Evolutionary conservation across 2,797 vertebrate genomes (phyloP), one percentile per base, ranked within the genome.

Genomic region (Acestrorhynchus altus): DNA sequence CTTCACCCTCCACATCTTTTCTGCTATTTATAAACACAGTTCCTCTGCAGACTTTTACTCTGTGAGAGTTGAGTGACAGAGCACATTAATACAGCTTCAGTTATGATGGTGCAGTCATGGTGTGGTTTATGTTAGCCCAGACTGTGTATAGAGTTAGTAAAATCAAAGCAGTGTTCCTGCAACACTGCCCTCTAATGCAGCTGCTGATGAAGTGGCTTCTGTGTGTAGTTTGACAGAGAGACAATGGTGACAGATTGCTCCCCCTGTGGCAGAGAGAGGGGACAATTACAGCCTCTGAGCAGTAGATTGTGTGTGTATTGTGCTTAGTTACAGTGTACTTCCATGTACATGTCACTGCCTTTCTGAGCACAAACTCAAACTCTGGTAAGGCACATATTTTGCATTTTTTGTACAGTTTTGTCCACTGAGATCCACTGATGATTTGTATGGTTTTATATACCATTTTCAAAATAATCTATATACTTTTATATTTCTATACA

Each of bases 151-250:
- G 49, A 49, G 52, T 60, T 49, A 75, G 74, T 71, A 49, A 82
- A 71, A 51, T 74, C 71, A 73, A 70, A 70, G 63, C 68, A 47
- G 16, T 67, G 52, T 42, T 56, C 57, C 61, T 67, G 54, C 60
- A 42, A 49, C 71, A 52, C 66, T 42, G 57, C 72, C 70, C 63
- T 74, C 61, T 83, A 47, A 57, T 52, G 46, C 44, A 74, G 57
- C 69, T 57, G 64, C 77, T 63, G 79, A 79, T 71, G 31, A 71
- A 81, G 70, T 74, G 22, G 42, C 28, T 74, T 56, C 52, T 31
- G 61, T 54, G 67, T 59, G 70, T 61, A 71, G 47, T 78, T 85
- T 65, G 82, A 82, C 80, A 75, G 66, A 78, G 57, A 64, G 79
- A 72, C 65, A 49, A 51, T 63, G 28, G 28, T 82, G 77, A 83